phyloP scores from a whole-genome alignment of 2,888 invertebrate species.

The Phalera bucephala region DNA sequence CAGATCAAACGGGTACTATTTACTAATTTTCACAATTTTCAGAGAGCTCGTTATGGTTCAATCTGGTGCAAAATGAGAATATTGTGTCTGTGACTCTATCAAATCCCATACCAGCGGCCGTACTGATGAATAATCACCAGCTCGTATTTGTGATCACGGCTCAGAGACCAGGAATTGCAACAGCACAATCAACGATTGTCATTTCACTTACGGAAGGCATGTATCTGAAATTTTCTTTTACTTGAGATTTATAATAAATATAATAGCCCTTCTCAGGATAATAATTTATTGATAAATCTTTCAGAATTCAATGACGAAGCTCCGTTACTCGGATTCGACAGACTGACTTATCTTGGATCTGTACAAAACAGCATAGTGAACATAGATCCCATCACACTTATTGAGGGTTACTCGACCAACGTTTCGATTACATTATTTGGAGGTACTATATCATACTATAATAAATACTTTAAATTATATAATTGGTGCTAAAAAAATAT shows the following conservation, averaged over 20 bases:
- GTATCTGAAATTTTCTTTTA: too few relatives aligned
- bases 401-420: slow-evolving; percentile 38
- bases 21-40: background rate
- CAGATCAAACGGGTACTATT: too few relatives aligned
- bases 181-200: slow-evolving; percentile 28
- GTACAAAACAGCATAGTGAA: slow-evolving; percentile 18
- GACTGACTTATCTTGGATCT: slow-evolving; percentile 31
- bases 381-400: slow-evolving; percentile 30
- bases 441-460: too few relatives aligned
- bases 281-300: too few relatives aligned
- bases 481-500: too few relatives aligned
- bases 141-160: slow-evolving; percentile 30
- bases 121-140: slow-evolving; percentile 29
- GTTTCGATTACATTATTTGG: too few relatives aligned
- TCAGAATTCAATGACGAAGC: slow-evolving; percentile 11
- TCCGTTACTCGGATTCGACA: slow-evolving; percentile 33
- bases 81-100: slow-evolving; percentile 11
- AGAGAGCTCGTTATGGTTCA: slow-evolving; percentile 24
- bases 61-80: slow-evolving; percentile 13
- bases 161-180: slow-evolving; percentile 18
- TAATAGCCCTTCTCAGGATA: too few relatives aligned
- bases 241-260: too few relatives aligned
- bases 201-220: slow-evolving; percentile 23
- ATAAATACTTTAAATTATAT: too few relatives aligned
- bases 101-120: slow-evolving; percentile 22